Evolutionary conservation across 2,113 vertebrate genomes (phyloP), one percentile per base, ranked within the genome.

Genomic region (Sphaerodactylus townsendi): DNA sequence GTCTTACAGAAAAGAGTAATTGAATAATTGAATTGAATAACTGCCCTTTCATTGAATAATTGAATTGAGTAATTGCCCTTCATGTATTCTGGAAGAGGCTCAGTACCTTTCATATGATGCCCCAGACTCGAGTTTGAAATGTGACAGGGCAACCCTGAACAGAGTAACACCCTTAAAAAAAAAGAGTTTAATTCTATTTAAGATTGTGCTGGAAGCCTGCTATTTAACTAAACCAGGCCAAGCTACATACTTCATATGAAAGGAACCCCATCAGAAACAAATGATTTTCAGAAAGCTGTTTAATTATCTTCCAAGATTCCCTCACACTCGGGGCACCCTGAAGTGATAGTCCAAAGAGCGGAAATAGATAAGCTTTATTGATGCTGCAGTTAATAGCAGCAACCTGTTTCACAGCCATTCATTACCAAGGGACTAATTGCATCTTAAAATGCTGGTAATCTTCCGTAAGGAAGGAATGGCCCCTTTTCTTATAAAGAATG

Each of bases 401-500:
- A 93, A 85, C 85, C 90, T 85, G 14, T 83, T 93, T 87, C 82
- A 81, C 37, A 73, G 35, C 87, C 91, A 79, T 93, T 91, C 91
- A 73, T 92, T 90, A 85, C 30, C 87, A 84, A 94, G 79, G 86
- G 82, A 90, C 82, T 87, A 93, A 87, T 92, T 86, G 73, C 65
- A 83, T 85, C 83, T 79, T 88, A 65, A 83, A 85, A 83, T 82
- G 85, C 84, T 92, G 89, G 81, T 91, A 89, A 84, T 81, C 46
- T 30, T 66, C 83, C 76, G 71, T 39, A 77, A 90, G 86, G 78
- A 88, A 86, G 85, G 44, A 7, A 5, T 92, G 19, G 76, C 3
- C 0, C 37, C 23, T 62, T 56, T 19, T 56, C 53, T 62, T 62
- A 8, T 53, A 21, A 77, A 79, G 92, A 77, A 77, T 74, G 28